A percentile compares a stretch with the other conserved stretches of the same genome.
Conservation (phyloP, 2,797 vertebrate species). For the Lagocephalus sceleratus region DNA sequence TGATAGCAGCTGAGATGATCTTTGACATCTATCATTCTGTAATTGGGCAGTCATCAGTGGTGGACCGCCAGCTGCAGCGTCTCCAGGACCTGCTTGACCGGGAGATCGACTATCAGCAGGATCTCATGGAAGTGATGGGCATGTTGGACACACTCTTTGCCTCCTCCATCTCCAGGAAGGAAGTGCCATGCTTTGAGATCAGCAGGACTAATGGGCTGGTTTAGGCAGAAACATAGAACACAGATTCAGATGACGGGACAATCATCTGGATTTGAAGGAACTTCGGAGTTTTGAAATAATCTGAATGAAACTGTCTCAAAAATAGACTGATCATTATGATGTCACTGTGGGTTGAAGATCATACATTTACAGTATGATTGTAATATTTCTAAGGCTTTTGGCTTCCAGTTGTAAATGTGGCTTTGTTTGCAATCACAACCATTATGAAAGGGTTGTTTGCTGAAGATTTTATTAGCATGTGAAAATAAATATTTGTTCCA, state of each 20-base stretch:
- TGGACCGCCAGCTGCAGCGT: conserved; percentile 86
- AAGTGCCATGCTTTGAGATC: conserved; percentile 49
- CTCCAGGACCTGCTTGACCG: conserved; percentile 86
- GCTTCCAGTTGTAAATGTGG: conserved; percentile 30
- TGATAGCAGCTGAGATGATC: conserved; percentile 85
- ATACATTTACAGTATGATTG: conserved; percentile 25
- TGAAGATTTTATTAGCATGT: not conserved
- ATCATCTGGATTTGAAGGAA: not conserved
- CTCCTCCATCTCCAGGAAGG: conserved; percentile 79
- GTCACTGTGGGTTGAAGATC: conserved; percentile 20
- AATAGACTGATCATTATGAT: conserved; percentile 21
- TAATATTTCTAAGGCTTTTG: conserved; percentile 24
- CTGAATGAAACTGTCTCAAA: no score
- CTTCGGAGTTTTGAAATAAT: conserved; percentile 11
- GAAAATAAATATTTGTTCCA: not conserved
- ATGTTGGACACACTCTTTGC: conserved; percentile 97
- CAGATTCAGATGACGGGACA: conserved; percentile 45
- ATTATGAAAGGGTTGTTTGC: no score
- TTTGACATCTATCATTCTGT: conserved; percentile 89
- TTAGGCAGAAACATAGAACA: conserved; percentile 38
- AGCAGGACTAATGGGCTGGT: conserved; percentile 64
- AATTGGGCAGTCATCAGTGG: conserved; percentile 83
- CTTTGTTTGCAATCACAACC: no score
- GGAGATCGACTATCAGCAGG: conserved; percentile 89
- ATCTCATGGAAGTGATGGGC: conserved; percentile 90